Evolutionary conservation across 2,113 vertebrate species (phyloP).

Genomic region (Microtus richardsoni): DNA sequence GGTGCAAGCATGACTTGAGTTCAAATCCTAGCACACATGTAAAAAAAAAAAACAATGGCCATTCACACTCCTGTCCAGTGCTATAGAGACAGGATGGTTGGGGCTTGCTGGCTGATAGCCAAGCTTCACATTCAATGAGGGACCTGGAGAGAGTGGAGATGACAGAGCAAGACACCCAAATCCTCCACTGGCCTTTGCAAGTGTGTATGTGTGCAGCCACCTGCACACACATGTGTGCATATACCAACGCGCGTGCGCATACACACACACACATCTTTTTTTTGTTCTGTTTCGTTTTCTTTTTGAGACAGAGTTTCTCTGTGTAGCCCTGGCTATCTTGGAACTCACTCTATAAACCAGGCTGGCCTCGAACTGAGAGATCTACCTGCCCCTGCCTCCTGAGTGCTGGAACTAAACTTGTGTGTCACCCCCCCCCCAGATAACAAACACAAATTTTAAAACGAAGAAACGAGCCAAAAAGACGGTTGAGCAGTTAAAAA

Average conservation of each 20-base stretch:
- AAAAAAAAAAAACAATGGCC: too few species aligned
- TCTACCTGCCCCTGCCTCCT: neutral
- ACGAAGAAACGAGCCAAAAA: neutral
- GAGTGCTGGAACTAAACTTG: neutral
- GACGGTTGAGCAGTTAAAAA: neutral
- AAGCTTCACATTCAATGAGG: neutral
- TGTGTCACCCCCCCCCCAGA: neutral
- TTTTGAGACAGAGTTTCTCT: neutral
- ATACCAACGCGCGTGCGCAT: too few species aligned
- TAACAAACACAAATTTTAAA: neutral
- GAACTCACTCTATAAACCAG: neutral
- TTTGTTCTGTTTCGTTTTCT: neutral
- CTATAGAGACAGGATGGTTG: neutral
- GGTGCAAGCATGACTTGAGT: neutral
- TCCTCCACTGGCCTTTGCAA: neutral
- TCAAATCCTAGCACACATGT: neutral
- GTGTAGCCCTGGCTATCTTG: neutral
- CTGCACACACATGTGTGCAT: neutral
- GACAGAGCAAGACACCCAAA: neutral
- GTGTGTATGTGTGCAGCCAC: neutral
- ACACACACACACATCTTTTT: neutral
- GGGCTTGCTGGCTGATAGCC: neutral
- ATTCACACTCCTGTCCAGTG: neutral
- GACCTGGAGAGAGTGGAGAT: neutral
- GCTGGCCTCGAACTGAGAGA: neutral